Evolutionary conservation across 1,140 invertebrate species (phyloP), one percentile per base, ranked within the genome.

Genomic region (Lepidurus couesii): DNA sequence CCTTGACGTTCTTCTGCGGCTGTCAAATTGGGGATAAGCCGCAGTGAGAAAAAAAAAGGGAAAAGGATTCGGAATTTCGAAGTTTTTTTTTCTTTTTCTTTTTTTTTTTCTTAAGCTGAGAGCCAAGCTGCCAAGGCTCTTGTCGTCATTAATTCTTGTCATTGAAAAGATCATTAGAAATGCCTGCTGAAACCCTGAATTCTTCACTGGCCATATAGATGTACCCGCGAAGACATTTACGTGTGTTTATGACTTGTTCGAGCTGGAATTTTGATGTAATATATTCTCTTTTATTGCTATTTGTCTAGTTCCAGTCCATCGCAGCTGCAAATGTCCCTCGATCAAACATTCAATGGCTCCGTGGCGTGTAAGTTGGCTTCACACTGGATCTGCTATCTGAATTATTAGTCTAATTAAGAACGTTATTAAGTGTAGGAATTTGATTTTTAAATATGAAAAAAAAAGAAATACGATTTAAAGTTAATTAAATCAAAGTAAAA

Each of bases 281-380:
- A n/a, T 65, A n/a, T 65, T 65, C 53, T 65, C 9, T 65, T 65
- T 65, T 21, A 13, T 65, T 65, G 53, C 16, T 65, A 13, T 65
- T n/a, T 65, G 7, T 65, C 21, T 65, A 65, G 53, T 65, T 65
- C 53, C 16, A 65, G 53, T 75, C 78, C 78, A 44, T 79, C 78
- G 34, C 78, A 79, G 43, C 73, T 79, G 73, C 78, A 79, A 45
- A 75, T 79, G 44, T 79, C 78, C 44, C 43, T 79, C 44, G 78
- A 79, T 44, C 78, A 79, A 74, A 74, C 78, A 2, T 75, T 75
- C 26, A 44, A 74, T 26, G 44, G 73, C 34, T 42, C 78, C n/a
- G 75, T 75, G 74, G 44, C 78, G n/a, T 75, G 78, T 79, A 75
- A 74, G 78, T 75, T 79, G 11, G 11, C 7, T 24, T 47, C 13